A percentile compares a stretch with the other conserved stretches of the same genome.
phyloP scores from a whole-genome alignment of 1,140 invertebrate species.

The Whitmania pigra region DNA sequence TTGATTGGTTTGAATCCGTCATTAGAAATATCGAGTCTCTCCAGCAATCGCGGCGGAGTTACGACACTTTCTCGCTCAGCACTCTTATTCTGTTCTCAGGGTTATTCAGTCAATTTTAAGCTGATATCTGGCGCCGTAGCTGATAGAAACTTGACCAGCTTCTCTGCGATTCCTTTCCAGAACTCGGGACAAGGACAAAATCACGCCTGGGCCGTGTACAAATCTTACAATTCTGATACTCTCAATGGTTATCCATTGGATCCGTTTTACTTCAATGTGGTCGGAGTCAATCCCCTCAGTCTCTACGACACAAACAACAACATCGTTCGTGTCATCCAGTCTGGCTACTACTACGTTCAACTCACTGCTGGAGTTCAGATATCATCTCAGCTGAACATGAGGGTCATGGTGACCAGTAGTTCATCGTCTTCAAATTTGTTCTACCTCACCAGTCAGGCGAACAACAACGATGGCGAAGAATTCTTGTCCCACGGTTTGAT shows the following conservation, averaged over 20 bases:
- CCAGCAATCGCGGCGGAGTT: background rate
- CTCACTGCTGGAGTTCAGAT: background rate
- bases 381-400: background rate
- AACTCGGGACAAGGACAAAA: background rate
- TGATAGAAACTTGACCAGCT: background rate
- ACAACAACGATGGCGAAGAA: background rate
- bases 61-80: background rate
- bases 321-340: background rate
- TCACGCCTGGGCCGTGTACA: background rate
- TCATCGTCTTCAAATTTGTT: background rate
- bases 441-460: background rate
- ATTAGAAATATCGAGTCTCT: background rate
- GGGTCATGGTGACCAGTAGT: background rate
- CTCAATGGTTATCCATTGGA: background rate
- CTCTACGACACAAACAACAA: slow-evolving; percentile 2
- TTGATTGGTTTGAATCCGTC: background rate
- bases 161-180: background rate
- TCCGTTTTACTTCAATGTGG: slow-evolving; percentile 6
- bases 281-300: background rate
- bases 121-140: background rate
- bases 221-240: slow-evolving; percentile 6
- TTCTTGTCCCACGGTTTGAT: slow-evolving; percentile 1
- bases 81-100: background rate
- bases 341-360: slow-evolving; percentile 10
- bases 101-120: background rate